Base-by-base conservation (phyloP, 2,888 invertebrate species). In the Brenthis hecate region DNA sequence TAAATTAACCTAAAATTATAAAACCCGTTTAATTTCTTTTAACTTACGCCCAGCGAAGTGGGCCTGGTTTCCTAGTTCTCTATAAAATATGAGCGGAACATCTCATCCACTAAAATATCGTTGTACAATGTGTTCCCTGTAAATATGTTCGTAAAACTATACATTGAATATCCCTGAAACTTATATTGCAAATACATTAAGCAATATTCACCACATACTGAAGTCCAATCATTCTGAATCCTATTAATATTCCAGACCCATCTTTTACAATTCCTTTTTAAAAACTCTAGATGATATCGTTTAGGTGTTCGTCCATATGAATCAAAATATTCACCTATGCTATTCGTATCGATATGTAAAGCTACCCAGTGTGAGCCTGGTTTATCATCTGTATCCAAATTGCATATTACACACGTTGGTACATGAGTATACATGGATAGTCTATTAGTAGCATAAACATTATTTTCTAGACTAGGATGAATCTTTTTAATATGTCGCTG, bases 321-420 rank as follows among this genome's bases (percentile, higher is more conserved):
- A 69, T 76, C 75, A 72, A 75, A 75, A 62, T 74, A 77, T 72
- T 75, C 65, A 13, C 73, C 74, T 51, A 74, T 47, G 54, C 70
- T 67, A 48, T 74, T 65, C 16, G 56, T 56, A 50, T 64, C 54
- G 53, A 66, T 73, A 55, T 67, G 72, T 72, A 66, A 69, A 56
- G 74, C 77, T 65, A 77, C 56, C 77, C 76, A 77, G 47, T 75
- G 76, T 53, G 76, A 76, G 5, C 75, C 74, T 47, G 76, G 74
- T 32, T 73, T 70, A 47, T 72, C 51, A 70, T 76, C 74, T 4
- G 74, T 61, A 54, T 75, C 74, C 53, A 75, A 70, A 71, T 76
- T 75, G 69, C 73, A 56, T 56, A 57, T 43, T 43, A 63, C 32
- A 50, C 3, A 23, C 23, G 23, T 23, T 23, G 23, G 23, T 23